Evolutionary conservation across 2,888 invertebrate genomes (phyloP), one percentile per base, ranked within the genome.

Genomic region (Leptopilina syphax): DNA sequence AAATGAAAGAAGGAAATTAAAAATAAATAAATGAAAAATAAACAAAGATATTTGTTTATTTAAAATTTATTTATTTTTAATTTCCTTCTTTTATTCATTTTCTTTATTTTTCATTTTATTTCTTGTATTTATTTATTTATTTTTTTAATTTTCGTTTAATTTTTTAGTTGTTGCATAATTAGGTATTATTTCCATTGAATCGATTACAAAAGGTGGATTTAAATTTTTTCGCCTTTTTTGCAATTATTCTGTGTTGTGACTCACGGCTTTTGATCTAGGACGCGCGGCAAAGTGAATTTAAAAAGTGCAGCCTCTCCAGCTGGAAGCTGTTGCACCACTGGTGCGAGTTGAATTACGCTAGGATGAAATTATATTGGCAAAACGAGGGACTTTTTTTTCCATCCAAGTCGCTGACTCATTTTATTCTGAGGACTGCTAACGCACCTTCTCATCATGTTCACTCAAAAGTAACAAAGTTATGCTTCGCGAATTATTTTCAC

Each of bases 401-500:
- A 47, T 50, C 10, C 50, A 50, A 77, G 80, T 65, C 70, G 81
- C 82, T 83, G 84, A 84, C 81, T 84, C 83, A 84, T 79, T 81
- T 83, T 63, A 3, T 83, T 79, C 66, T 79, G 77, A 78, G 82
- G 77, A 81, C 79, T 78, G 50, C 50, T 79, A 84, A 82, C 81
- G 82, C 80, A 77, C 83, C 83, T 84, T 84, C 63, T 83, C 80
- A 81, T 47, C 47, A 10, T 83, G 80, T 82, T 81, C 76, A 77
- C 80, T 78, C 80, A 79, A 80, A 79, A 50, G 50, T 50, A 50
- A 81, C 79, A 78, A 79, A 83, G 83, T 83, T 82, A 84, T 83
- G 85, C 83, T 84, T 80, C 79, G 81, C 78, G 79, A 81, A 82
- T 84, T 79, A 80, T 82, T 84, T 84, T 82, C 82, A 83, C 83